Conservation (phyloP, 2,797 vertebrate species). For the Parambassis ranga region DNA sequence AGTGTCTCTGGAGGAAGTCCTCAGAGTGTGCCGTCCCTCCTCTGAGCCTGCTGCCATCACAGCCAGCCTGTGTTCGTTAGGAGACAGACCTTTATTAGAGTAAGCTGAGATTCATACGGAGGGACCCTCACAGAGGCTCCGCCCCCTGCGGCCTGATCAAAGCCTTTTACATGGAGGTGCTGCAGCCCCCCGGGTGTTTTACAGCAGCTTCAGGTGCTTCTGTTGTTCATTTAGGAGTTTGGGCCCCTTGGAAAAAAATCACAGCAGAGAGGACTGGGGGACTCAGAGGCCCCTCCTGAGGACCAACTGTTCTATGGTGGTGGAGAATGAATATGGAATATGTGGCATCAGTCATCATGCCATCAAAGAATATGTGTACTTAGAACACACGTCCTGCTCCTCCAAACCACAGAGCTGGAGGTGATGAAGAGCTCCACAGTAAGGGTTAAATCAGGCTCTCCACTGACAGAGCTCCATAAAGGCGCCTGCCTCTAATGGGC, state of each 20-base stretch:
- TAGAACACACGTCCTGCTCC: no score
- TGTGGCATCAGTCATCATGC: background rate
- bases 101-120: background rate
- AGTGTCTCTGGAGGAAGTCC: slow-evolving; percentile 15
- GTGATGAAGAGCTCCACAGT: no score
- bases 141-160: slow-evolving; percentile 45
- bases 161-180: slow-evolving; percentile 37
- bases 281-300: background rate
- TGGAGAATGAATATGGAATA: slow-evolving; percentile 12
- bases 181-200: slow-evolving; percentile 53
- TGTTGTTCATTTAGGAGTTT: slow-evolving; percentile 49
- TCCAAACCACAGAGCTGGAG: no score
- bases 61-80: slow-evolving; percentile 10
- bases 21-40: background rate
- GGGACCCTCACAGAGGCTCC: slow-evolving; percentile 1
- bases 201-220: slow-evolving; percentile 33
- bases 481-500: slow-evolving; percentile 46
- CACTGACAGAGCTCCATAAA: slow-evolving; percentile 49
- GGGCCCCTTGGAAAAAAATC: slow-evolving; percentile 39
- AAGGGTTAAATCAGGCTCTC: slow-evolving; percentile 23
- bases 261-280: background rate
- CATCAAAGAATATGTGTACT: no score
- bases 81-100: slow-evolving; percentile 29
- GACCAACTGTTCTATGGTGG: slow-evolving; percentile 12
- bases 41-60: background rate